Conservation (phyloP, 2,888 invertebrate species). For the Cantharis rustica region DNA sequence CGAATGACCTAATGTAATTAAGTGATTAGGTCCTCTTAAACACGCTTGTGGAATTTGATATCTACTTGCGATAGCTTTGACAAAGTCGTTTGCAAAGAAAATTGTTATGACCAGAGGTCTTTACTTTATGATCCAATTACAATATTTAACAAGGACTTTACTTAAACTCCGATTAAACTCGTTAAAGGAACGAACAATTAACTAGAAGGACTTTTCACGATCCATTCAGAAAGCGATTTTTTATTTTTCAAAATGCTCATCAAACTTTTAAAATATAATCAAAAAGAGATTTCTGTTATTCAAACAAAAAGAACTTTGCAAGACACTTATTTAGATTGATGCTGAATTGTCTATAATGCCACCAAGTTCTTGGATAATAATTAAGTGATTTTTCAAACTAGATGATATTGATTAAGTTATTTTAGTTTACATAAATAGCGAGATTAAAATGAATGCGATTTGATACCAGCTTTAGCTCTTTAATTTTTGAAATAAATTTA, state of each 20-base stretch:
- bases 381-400: constrained; percentile 1
- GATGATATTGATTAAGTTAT: not conserved
- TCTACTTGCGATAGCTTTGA: constrained; percentile 29
- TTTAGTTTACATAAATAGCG: not conserved
- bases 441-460: not conserved
- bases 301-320: constrained; percentile 5
- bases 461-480: not conserved
- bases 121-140: constrained; percentile 5
- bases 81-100: constrained; percentile 29
- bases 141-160: not conserved
- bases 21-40: constrained; percentile 38
- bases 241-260: constrained; percentile 2
- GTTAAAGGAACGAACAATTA: not conserved
- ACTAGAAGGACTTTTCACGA: not conserved
- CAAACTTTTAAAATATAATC: constrained; percentile 1
- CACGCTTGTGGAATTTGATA: constrained; percentile 34
- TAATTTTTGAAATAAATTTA: not conserved
- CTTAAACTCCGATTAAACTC: not conserved
- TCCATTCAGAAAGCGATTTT: constrained; percentile 8
- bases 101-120: constrained; percentile 18
- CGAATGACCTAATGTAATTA: constrained; percentile 39
- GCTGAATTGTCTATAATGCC: not conserved
- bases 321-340: constrained; percentile 14
- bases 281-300: constrained; percentile 8
- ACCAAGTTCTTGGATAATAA: not conserved